Base-by-base conservation (phyloP, 2,888 invertebrate species). In the Pammene aurita region DNA sequence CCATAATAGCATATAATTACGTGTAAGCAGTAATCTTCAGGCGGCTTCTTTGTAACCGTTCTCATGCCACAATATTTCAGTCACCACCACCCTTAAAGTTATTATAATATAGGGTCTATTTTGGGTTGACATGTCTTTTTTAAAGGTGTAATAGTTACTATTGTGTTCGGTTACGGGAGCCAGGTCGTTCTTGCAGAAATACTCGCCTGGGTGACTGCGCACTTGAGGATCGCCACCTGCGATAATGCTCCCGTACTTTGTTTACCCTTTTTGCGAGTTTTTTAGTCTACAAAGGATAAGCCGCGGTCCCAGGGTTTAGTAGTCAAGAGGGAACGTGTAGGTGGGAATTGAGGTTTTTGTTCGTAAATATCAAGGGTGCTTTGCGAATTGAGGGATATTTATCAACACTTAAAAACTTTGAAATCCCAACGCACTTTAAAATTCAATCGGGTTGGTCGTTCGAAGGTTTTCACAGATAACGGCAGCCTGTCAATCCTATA, bases 211-310 rank as follows among this genome's bases (percentile, higher is more conserved):
- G 76, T 85, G 83, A 85, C 81, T 87, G 87, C 79, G 80, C 91
- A 92, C 90, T 92, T 92, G 86, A 89, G 82, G 80, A 83, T 83
- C 83, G 83, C 86, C 90, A 92, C 90, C 88, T 91, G 87, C 77
- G 78, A 85, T 85, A 87, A 89, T 89, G 87, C 85, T 80, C 76
- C 71, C 72, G 77, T 73, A 60, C 76, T 78, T 80, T 81, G 77
- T 84, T 74, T 77, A 77, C 78, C 78, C 82, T 80, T 84, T 85
- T 88, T 75, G 56, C 66, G 56, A 26, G 66, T 76, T 82, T 86
- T 87, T 88, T 87, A 80, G 78, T 73, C 65, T 55, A 74, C 78
- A 77, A 65, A 61, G 56, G 57, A 68, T 63, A 68, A 64, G 62
- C 61, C 66, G 52, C 67, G 48, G 61, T 41, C 44, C 26, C 35